Base-by-base conservation (phyloP, 2,888 invertebrate species). In the Caenorhabditis drosophilae region DNA sequence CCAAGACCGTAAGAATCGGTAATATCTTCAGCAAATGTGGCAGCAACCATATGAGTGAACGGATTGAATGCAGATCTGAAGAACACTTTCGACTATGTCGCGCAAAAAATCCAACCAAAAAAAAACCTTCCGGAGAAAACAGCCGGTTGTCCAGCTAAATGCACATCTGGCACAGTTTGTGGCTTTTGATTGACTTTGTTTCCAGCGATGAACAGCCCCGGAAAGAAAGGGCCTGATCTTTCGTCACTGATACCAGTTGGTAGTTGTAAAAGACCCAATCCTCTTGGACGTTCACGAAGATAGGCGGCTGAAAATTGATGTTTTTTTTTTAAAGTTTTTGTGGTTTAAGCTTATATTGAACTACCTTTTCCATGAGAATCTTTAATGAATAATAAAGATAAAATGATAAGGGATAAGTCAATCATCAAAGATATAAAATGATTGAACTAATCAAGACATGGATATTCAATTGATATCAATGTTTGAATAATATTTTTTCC, bases 201-300 rank as follows among this genome's bases (percentile, higher is more conserved):
- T 53, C 78, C 77, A 15, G 77, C 78, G 52, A 78, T 77, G 54
- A 70, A 77, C 3, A 78, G 57, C 42, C 74, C 73, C 0, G 78
- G 78, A 18, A 78, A 70, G 47, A 76, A 67, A 12, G 74, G 75
- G 12, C 73, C 75, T 1, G 77, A 73, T 11, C 78, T 62, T 50
- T 78, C 78, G 41, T 78, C 78, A 0, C 76, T 68, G 67, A 77
- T 75, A 50, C 78, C 78, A 20, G 78, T 78, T 0, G 78, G 78
- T 20, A 78, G 44, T 48, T 75, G 75, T 1, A 78, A 55, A 12
- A 78, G 61, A 0, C 78, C 78, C 1, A 77, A 52, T 16, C 78
- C 78, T 26, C 78, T 53, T 2, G 78, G 78, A 23, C 77, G 75
- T 26, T 71, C 77, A 35, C 78, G 63, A 1, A 77, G 60, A 23